A percentile compares a stretch with the other conserved stretches of the same genome.
These are phyloP conservation scores for Dolichomitus sp. DNA, from an alignment of 2,888 invertebrate species.

Conservation along the genomic window DNA sequence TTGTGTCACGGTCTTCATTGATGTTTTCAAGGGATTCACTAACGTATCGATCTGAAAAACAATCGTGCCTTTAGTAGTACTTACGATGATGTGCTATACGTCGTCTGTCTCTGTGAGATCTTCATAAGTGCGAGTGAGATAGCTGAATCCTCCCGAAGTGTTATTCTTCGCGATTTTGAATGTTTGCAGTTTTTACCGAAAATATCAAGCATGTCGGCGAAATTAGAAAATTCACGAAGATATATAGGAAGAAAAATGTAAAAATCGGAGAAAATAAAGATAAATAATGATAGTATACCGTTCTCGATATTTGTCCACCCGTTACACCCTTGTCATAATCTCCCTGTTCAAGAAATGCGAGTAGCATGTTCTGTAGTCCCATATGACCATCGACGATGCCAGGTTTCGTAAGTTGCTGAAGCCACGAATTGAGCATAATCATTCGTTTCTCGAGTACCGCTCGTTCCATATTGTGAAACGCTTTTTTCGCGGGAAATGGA, in stretches of 20 bases:
- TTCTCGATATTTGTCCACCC: constrained; percentile 88
- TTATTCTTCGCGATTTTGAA: too few species aligned
- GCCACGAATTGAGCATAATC: constrained; percentile 93
- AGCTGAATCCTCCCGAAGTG: too few species aligned
- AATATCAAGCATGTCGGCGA: not conserved
- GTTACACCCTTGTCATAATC: constrained; percentile 90
- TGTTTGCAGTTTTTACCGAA: too few species aligned
- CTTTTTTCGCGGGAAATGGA: constrained; percentile 96
- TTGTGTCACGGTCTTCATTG: constrained; percentile 91
- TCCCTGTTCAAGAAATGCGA: constrained; percentile 90
- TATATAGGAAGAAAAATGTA: too few species aligned
- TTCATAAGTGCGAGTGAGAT: too few species aligned
- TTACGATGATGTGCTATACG: not conserved
- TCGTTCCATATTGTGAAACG: constrained; percentile 96
- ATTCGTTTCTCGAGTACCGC: constrained; percentile 95
- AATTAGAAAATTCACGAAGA: not conserved
- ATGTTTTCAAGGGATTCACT: constrained; percentile 93
- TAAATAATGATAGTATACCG: constrained; percentile 84
- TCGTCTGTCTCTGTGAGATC: too few species aligned
- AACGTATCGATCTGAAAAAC: constrained; percentile 89
- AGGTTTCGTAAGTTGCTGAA: constrained; percentile 90
- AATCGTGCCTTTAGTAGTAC: not conserved
- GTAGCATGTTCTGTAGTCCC: constrained; percentile 89
- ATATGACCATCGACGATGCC: constrained; percentile 88
- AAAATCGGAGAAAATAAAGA: constrained; percentile 76